Conservation (phyloP, 2,888 invertebrate species). For the Nemotelus nigrinus region DNA sequence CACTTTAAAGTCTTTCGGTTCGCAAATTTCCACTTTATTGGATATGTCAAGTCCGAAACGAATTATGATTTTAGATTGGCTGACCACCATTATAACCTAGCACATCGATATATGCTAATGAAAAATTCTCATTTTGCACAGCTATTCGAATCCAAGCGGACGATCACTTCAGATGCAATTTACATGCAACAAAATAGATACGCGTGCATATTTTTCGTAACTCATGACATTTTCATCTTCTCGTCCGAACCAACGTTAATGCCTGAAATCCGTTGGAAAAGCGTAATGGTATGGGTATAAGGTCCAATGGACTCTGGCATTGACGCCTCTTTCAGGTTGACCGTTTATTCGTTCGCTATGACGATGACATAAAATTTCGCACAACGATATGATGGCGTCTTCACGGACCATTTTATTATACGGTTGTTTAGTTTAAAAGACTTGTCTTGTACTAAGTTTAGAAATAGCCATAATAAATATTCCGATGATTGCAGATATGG, state of each 20-base stretch:
- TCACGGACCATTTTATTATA: constrained; percentile 17
- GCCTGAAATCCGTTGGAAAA: neutral
- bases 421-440: constrained; percentile 19
- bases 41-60: constrained; percentile 8
- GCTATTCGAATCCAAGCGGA: neutral
- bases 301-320: neutral
- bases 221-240: neutral
- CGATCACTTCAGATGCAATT: neutral
- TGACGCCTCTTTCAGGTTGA: neutral
- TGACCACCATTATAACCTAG: neutral
- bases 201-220: neutral
- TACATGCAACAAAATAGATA: neutral
- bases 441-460: constrained; percentile 12
- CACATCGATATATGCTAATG: constrained; percentile 27
- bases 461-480: constrained; percentile 23
- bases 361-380: constrained; percentile 29
- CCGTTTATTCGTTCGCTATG: constrained; percentile 20
- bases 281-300: neutral
- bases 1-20: too few relatives aligned
- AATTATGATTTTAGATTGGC: constrained; percentile 12
- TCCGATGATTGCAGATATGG: neutral
- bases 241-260: neutral
- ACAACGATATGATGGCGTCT: neutral
- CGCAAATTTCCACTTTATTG: neutral
- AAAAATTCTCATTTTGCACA: constrained; percentile 5